Percentiles rank a stretch among this genome's conserved stretches.
Evolutionary conservation across 2,888 invertebrate species (phyloP).

Genomic region (Lithophane ornitopus): DNA sequence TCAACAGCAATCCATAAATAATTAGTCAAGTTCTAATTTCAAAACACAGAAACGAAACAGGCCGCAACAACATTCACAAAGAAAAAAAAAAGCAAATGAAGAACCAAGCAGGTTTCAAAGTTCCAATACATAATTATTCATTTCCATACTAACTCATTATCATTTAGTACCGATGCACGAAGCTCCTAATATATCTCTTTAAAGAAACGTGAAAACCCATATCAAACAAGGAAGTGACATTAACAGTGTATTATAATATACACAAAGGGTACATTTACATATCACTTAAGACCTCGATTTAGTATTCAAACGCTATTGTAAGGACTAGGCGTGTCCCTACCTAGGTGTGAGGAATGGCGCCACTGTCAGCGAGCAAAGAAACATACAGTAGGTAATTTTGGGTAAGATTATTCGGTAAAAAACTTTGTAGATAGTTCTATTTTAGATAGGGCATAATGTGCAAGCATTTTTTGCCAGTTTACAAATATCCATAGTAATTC

Average conservation of each 20-base stretch:
- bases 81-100: slow-evolving; percentile 16
- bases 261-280: slow-evolving; percentile 68
- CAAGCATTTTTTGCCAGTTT: background rate
- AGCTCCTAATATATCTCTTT: slow-evolving; percentile 56
- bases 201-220: slow-evolving; percentile 52
- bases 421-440: background rate
- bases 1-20: background rate
- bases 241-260: slow-evolving; percentile 60
- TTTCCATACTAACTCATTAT: slow-evolving; percentile 46
- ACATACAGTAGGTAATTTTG: background rate
- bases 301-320: slow-evolving; percentile 69
- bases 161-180: slow-evolving; percentile 51
- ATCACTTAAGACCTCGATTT: slow-evolving; percentile 66
- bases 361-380: slow-evolving; percentile 41
- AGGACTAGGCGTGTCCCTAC: slow-evolving; percentile 52
- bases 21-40: slow-evolving; percentile 27
- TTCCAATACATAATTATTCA: slow-evolving; percentile 25
- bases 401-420: background rate
- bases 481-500: background rate
- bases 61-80: slow-evolving; percentile 3
- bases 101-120: slow-evolving; percentile 30
- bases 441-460: background rate
- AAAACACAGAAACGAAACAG: slow-evolving; percentile 34
- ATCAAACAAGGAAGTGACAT: slow-evolving; percentile 64
- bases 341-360: slow-evolving; percentile 34